Base-by-base conservation (phyloP, 1,140 invertebrate genomes). In the Calliphora vicina region DNA sequence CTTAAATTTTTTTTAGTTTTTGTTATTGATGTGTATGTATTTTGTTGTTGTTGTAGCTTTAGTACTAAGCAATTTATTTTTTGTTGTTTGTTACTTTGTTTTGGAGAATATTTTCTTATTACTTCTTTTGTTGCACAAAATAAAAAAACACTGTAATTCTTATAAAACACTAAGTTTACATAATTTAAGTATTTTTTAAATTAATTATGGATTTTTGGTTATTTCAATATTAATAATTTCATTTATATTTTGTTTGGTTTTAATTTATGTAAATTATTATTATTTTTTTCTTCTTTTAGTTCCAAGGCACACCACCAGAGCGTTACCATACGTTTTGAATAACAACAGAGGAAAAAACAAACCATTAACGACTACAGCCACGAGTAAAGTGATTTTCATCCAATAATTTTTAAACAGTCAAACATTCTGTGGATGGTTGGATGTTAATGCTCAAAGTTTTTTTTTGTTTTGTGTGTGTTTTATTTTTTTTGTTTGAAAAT, bases 341-440 rank as follows among this genome's bases (percentile, higher is more conserved):
- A 67, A 67, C 25, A 17, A 35, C 35, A 35, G 35, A 57, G 15
- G n/a, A 57, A 57, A 81, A 80, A 67, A 67, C 73, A 50, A 78
- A 83, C 74, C 73, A 83, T 50, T 61, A 50, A 78, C 83, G 71
- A 82, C 85, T 81, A 81, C 67, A 81, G 81, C 82, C 78, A 71
- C 74, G 74, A 83, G 73, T 57, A 72, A 80, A 83, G 82, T 83
- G 82, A 80, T 57, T 83, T 83, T 80, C 17, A 84, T 57, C 80
- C 45, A 81, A 81, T 61, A 25, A 67, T 67, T 67, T 67, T 67
- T 67, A 67, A 67, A 67, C 74, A 23, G 42, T 78, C 74, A 42
- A 78, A 78, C 74, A 78, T 78, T 78, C n/a, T 78, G 35, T 45
- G 74, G 20, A 42, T 50, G 45, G 4, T 17, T 50, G 4, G 45